Conservation (phyloP, 2,888 invertebrate species). For the Eulithis testata region DNA sequence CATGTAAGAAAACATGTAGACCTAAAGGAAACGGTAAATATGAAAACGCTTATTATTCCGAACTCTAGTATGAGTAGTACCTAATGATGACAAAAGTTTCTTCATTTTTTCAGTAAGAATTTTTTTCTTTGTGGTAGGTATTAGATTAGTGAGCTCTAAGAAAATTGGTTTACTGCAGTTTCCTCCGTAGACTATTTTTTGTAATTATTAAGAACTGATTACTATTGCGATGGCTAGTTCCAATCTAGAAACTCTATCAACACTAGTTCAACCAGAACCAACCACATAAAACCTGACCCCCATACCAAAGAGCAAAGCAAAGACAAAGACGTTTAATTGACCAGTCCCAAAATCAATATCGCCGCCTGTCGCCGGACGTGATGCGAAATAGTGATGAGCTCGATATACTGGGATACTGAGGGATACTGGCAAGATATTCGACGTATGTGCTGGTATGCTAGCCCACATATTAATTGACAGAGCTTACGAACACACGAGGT, state of each 20-base stretch:
- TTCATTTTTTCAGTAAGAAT: neutral
- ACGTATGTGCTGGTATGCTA: constrained; percentile 15
- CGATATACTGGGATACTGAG: constrained; percentile 2
- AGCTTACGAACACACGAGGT: neutral
- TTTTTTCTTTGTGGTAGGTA: neutral
- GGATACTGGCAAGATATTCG: constrained; percentile 1
- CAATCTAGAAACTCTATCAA: constrained; percentile 6
- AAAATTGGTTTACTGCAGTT: constrained; percentile 30
- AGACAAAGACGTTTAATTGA: constrained; percentile 59
- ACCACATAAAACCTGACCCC: constrained; percentile 18
- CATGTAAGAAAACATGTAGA: constrained; percentile 7
- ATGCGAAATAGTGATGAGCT: constrained; percentile 59
- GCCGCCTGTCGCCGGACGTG: constrained; percentile 56
- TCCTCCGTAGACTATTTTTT: no score
- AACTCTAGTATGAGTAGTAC: neutral
- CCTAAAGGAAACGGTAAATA: constrained; percentile 1
- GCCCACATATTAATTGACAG: constrained; percentile 17
- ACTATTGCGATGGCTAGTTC: no score
- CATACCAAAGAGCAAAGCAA: constrained; percentile 34
- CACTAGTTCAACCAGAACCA: constrained; percentile 13
- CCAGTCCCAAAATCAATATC: constrained; percentile 59
- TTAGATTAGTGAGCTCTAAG: constrained; percentile 30
- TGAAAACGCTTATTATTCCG: neutral
- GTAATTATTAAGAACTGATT: no score
- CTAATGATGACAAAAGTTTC: neutral